A percentile compares a stretch with the other conserved stretches of the same genome.
Conservation (phyloP, 2,888 invertebrate genomes). For the Yponomeuta malinellus region DNA sequence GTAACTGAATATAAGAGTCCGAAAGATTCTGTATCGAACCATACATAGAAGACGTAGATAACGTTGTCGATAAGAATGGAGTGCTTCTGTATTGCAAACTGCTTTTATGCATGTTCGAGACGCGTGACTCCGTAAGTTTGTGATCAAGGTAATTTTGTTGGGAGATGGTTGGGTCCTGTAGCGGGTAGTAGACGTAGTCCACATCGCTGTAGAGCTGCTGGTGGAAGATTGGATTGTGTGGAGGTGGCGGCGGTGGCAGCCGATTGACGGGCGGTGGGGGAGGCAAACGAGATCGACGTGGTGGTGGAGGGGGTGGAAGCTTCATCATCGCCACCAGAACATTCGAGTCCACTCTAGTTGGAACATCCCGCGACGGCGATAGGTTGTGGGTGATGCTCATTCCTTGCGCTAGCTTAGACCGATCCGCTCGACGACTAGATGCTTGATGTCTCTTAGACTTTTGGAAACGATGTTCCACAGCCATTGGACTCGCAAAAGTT, state of each 20-base stretch:
- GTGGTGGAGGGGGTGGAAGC: conserved; percentile 73
- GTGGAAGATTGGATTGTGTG: conserved; percentile 90
- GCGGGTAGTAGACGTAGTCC: conserved; percentile 92
- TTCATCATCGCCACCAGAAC: conserved; percentile 79
- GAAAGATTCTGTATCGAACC: conserved; percentile 88
- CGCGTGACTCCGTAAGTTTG: conserved; percentile 84
- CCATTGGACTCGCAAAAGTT: conserved; percentile 70
- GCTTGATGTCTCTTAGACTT: conserved; percentile 68
- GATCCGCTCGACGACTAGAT: conserved; percentile 77
- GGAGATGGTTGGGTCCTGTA: conserved; percentile 92
- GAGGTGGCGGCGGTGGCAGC: conserved; percentile 82
- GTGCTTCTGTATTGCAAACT: conserved; percentile 88
- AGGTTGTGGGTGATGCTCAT: conserved; percentile 50
- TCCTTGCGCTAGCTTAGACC: conserved; percentile 75
- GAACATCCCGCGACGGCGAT: conserved; percentile 63
- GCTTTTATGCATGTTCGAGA: conserved; percentile 79
- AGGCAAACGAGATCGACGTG: conserved; percentile 78
- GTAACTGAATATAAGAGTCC: conserved; percentile 83
- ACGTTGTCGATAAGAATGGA: conserved; percentile 82
- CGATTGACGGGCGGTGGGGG: conserved; percentile 80
- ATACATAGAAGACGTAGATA: conserved; percentile 81
- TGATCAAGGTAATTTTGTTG: conserved; percentile 94
- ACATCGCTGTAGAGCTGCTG: conserved; percentile 93
- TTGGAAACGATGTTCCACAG: conserved; percentile 65
- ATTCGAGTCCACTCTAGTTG: conserved; percentile 59